Conservation (phyloP, 92 coral and sea anemone species). For the Epizoanthus scotinus region DNA sequence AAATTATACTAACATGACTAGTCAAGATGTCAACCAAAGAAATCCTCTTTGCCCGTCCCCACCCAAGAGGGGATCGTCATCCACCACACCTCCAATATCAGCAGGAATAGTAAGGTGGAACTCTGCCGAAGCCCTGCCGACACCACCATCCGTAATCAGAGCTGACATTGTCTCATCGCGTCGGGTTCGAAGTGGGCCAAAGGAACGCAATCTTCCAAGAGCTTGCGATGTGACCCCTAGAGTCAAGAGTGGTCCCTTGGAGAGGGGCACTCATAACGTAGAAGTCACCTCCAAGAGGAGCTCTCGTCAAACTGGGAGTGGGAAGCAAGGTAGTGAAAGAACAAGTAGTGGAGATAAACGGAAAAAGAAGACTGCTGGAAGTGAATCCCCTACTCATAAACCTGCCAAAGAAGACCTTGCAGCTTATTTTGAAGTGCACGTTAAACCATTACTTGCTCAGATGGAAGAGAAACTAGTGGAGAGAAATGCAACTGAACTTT, state of each 20-base stretch:
- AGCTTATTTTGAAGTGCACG: slow-evolving; percentile 73
- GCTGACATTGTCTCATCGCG: slow-evolving; percentile 53
- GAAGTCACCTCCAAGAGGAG: slow-evolving; percentile 41
- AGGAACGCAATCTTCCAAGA: slow-evolving; percentile 71
- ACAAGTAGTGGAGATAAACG: slow-evolving; percentile 68
- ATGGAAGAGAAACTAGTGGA: slow-evolving; percentile 82
- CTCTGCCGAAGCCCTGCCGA: slow-evolving; percentile 71
- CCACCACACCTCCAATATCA: slow-evolving; percentile 48
- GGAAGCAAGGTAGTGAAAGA: slow-evolving; percentile 55
- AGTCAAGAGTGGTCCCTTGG: slow-evolving; percentile 62
- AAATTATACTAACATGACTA: slow-evolving; percentile 26
- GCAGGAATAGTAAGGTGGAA: slow-evolving; percentile 49
- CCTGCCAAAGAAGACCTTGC: slow-evolving; percentile 72
- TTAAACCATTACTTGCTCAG: slow-evolving; percentile 79
- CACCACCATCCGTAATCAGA: slow-evolving; percentile 64
- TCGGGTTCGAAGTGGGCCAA: slow-evolving; percentile 93
- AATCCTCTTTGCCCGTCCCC: slow-evolving; percentile 72
- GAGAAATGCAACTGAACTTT: slow-evolving; percentile 64
- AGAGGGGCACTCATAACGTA: slow-evolving; percentile 29
- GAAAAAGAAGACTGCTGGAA: slow-evolving; percentile 48
- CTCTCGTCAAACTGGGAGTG: slow-evolving; percentile 43
- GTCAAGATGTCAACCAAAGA: slow-evolving; percentile 46
- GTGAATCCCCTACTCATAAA: slow-evolving; percentile 53
- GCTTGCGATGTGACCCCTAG: slow-evolving; percentile 46
- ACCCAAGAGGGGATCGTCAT: slow-evolving; percentile 62